Evolutionary conservation across 2,113 vertebrate genomes (phyloP).

Genomic region (Mirounga angustirostris): DNA sequence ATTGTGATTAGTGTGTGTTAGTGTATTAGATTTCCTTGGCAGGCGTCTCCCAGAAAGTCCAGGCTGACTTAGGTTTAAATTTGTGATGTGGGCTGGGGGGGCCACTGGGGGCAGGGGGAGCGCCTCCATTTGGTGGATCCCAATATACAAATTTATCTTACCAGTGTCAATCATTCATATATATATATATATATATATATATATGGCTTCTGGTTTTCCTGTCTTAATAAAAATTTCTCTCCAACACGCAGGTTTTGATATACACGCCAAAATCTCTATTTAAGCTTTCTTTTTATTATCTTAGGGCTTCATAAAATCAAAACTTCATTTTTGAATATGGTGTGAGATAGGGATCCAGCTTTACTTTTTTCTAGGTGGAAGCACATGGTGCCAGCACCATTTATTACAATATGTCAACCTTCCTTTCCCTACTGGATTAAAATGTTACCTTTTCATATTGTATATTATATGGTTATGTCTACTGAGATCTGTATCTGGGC

Average conservation of each 20-base stretch:
- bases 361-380: not conserved
- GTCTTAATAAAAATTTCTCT: not conserved
- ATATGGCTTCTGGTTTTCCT: not conserved
- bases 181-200: too few species aligned
- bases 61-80: not conserved
- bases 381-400: not conserved
- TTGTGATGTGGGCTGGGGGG: not conserved
- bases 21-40: not conserved
- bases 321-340: not conserved
- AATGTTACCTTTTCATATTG: not conserved
- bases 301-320: not conserved
- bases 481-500: not conserved
- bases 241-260: not conserved
- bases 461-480: not conserved
- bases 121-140: not conserved
- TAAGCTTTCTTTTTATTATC: not conserved
- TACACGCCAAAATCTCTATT: not conserved
- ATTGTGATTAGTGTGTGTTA: not conserved
- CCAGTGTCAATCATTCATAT: not conserved
- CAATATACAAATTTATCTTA: not conserved
- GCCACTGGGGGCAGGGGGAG: not conserved
- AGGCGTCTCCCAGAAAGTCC: not conserved
- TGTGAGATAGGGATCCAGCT: not conserved
- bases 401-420: not conserved
- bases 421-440: not conserved